A percentile compares a stretch with the other conserved stretches of the same genome.
Conservation (phyloP, 2,888 invertebrate species). For the Kryphioiulus occultus region DNA sequence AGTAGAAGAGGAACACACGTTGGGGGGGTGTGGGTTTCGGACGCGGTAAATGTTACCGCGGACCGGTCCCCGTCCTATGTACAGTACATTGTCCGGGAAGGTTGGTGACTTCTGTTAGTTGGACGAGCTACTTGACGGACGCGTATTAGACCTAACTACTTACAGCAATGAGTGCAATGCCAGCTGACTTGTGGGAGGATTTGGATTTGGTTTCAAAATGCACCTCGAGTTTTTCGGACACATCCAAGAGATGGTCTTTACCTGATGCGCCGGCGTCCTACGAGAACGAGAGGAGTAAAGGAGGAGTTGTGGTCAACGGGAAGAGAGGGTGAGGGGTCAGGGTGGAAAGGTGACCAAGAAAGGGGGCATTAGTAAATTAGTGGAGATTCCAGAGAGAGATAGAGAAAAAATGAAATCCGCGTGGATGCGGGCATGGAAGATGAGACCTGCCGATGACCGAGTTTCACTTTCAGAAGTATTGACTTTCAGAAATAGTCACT, state of each 20-base stretch:
- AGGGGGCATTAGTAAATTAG: neutral
- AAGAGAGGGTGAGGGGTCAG: neutral
- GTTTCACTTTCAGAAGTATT: too few species aligned
- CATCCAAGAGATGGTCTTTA: conserved; percentile 60
- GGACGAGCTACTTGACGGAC: neutral
- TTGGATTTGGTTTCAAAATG: conserved; percentile 62
- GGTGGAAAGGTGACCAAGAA: neutral
- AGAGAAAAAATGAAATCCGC: too few species aligned
- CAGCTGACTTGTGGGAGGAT: conserved; percentile 60
- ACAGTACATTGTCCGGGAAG: neutral
- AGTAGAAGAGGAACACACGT: neutral
- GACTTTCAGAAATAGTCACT: too few species aligned
- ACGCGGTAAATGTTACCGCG: neutral
- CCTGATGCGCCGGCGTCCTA: conserved; percentile 62
- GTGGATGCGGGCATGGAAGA: too few species aligned
- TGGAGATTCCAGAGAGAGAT: too few species aligned
- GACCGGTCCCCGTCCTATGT: neutral
- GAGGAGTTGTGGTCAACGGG: neutral
- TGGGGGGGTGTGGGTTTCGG: neutral
- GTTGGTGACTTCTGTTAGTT: neutral
- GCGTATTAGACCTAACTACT: conserved; percentile 56
- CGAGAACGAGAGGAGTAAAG: conserved; percentile 54
- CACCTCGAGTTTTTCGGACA: conserved; percentile 61
- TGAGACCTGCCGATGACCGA: too few species aligned
- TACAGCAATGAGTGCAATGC: conserved; percentile 62